Percentiles rank a stretch among this genome's conserved stretches.
phyloP scores from a whole-genome alignment of 2,113 vertebrate species.

The Formicarius rufipectus region DNA sequence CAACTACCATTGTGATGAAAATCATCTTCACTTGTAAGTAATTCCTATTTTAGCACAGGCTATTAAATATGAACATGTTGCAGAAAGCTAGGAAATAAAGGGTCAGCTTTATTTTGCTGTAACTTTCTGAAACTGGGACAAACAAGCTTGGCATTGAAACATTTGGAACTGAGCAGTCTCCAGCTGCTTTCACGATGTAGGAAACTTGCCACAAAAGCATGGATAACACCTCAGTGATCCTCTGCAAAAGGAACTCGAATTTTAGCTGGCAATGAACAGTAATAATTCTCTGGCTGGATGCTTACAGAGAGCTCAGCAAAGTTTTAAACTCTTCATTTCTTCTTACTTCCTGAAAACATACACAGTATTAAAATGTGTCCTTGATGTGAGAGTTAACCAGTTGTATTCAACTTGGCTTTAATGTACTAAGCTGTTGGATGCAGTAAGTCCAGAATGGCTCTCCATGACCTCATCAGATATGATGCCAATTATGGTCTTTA shows the following conservation, averaged over 20 bases:
- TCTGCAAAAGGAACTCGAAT: conserved; percentile 16
- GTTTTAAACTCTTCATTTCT: background rate
- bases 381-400: background rate
- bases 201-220: conserved; percentile 43
- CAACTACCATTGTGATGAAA: background rate
- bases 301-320: background rate
- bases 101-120: background rate
- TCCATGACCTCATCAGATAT: background rate
- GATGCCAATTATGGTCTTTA: background rate
- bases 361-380: background rate
- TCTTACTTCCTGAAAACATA: background rate
- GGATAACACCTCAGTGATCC: conserved; percentile 21
- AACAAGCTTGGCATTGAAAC: conserved; percentile 11
- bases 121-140: conserved; percentile 44
- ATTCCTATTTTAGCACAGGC: background rate
- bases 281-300: background rate
- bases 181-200: conserved; percentile 32
- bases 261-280: background rate
- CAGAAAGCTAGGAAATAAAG: background rate
- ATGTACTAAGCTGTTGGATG: background rate
- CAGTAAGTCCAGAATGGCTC: background rate
- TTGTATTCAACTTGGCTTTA: background rate
- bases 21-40: background rate
- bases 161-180: conserved; percentile 11
- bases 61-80: background rate